These are phyloP conservation scores for Caenorhabditis wallacei DNA, from an alignment of 2,888 invertebrate genomes.

Conservation along the genomic window DNA sequence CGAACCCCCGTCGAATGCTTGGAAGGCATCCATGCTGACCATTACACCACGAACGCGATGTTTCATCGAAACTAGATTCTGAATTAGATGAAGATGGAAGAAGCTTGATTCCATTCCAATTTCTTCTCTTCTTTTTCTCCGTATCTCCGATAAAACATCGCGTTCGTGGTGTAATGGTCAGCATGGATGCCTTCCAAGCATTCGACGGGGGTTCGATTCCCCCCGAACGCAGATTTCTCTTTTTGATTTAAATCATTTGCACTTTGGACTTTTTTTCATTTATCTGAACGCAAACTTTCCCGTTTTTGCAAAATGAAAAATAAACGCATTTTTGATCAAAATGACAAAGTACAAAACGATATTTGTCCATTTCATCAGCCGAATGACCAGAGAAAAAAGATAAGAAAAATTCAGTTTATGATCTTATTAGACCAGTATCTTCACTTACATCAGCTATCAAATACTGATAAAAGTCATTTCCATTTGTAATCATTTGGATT, in stretches of 20 bases:
- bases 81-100: not conserved
- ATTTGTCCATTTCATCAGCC: not conserved
- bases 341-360: conserved; percentile 2
- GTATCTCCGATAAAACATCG: conserved; percentile 12
- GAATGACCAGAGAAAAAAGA: not conserved
- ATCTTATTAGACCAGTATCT: conserved; percentile 1
- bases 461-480: not conserved
- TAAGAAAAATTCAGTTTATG: conserved; percentile 16
- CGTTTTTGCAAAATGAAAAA: not conserved
- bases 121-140: not conserved
- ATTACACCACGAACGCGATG: conserved; percentile 73
- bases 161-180: conserved; percentile 78
- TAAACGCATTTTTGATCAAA: not conserved
- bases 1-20: conserved; percentile 76
- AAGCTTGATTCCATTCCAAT: not conserved
- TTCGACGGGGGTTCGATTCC: conserved; percentile 78
- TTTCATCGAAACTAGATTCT: not conserved
- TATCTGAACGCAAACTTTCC: too few species aligned
- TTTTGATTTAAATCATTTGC: too few species aligned
- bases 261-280: too few species aligned
- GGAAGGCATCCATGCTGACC: conserved; percentile 76
- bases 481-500: conserved; percentile 40
- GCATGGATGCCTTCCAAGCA: conserved; percentile 79
- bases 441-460: not conserved
- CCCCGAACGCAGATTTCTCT: conserved; percentile 71